Conservation (phyloP, 2,797 vertebrate species). For the Galaxias olidus region DNA sequence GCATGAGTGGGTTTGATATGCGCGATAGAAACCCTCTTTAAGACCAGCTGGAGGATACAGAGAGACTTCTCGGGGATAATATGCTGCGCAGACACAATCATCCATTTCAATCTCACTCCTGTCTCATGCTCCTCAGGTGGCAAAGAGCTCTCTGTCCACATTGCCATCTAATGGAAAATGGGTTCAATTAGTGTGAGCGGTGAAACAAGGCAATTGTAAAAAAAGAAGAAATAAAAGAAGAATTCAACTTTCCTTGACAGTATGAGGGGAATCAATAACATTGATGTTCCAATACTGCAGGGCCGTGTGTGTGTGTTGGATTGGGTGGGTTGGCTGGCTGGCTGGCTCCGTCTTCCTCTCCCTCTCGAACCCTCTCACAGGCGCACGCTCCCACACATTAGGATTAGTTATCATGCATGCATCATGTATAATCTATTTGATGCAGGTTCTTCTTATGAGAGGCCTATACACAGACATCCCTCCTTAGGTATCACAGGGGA, state of each 20-base stretch:
- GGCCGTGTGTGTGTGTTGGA: no score
- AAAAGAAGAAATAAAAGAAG: no score
- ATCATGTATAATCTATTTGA: constrained; percentile 41
- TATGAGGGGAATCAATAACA: no score
- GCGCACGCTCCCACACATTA: constrained; percentile 21
- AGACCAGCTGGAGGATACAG: neutral
- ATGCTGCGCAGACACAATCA: constrained; percentile 10
- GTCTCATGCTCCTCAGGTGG: constrained; percentile 25
- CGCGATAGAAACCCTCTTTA: neutral
- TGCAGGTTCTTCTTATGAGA: constrained; percentile 22
- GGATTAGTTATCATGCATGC: constrained; percentile 19
- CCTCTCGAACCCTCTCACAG: constrained; percentile 11
- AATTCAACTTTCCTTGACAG: no score
- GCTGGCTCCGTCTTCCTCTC: neutral
- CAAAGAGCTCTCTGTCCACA: constrained; percentile 48
- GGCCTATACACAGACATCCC: no score
- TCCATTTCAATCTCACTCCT: constrained; percentile 20
- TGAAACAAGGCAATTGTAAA: constrained; percentile 21
- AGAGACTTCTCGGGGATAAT: constrained; percentile 15
- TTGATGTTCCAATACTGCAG: no score
- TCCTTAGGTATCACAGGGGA: constrained; percentile 12
- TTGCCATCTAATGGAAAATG: constrained; percentile 58
- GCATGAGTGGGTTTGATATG: neutral
- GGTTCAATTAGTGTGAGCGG: constrained; percentile 48
- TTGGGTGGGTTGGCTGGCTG: no score